Evolutionary conservation across 2,797 vertebrate genomes (phyloP), one percentile per base, ranked within the genome.

Genomic region (Sebastes aleutianus): DNA sequence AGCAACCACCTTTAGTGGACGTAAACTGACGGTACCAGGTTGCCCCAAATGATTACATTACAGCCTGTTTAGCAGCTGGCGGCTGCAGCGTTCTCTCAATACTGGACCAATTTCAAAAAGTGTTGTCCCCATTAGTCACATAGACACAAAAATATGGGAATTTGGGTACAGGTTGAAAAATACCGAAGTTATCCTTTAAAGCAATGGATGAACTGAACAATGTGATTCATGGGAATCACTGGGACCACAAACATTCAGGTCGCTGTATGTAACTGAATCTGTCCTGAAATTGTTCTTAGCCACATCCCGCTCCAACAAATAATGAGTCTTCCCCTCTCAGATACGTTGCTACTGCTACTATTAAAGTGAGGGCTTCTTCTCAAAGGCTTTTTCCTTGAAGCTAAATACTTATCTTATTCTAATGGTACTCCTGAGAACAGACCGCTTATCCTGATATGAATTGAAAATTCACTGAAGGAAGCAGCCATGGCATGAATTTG

Each of bases 381-480:
- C 85, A 91, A 92, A 93, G 88, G 84, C 79, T 89, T 89, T 91
- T 92, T 92, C 91, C 91, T 92, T 89, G 85, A 92, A 92, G 91
- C 91, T 92, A 93, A 94, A 92, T 90, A 93, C 90, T 88, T 88
- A 84, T 92, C 89, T 91, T 87, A 89, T 92, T 92, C 88, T 93
- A 93, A 93, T 92, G 89, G 84, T 68, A 88, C 93, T 91, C 89
- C 87, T 78, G 91, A 94, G 93, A 88, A 90, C 83, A 79, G 76
- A 82, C 76, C 71, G 74, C 87, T 90, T 91, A 89, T 88, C 85
- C 90, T 87, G 88, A 90, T 89, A 90, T 87, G 84, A 92, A 90
- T 82, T 74, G 74, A 90, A 91, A 88, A 90, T 89, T 85, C 80
- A 89, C 83, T 67, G 81, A 91, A 90, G 78, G 74, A 93, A 83